Percentiles rank a stretch among this genome's conserved stretches.
Conservation (phyloP, 2,113 vertebrate genomes). For the Pogona vitticeps region DNA sequence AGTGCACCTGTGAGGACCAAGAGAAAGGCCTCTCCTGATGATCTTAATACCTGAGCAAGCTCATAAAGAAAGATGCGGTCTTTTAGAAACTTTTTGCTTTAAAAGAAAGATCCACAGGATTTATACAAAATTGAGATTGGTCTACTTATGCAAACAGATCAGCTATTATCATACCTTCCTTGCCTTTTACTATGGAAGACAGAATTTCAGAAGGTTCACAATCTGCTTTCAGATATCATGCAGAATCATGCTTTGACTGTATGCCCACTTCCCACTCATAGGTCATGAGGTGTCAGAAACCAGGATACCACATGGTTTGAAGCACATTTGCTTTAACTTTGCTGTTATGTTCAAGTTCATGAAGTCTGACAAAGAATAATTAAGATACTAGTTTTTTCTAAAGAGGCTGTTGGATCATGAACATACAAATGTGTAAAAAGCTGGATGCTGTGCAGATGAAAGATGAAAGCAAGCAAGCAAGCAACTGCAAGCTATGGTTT, state of each 20-base stretch:
- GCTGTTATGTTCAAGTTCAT: background rate
- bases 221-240: background rate
- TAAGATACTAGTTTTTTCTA: background rate
- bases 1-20: too few species aligned
- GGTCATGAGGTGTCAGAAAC: background rate
- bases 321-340: background rate
- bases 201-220: background rate
- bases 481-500: background rate
- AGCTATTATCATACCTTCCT: too few species aligned
- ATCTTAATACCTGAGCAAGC: too few species aligned
- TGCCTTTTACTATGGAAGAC: background rate
- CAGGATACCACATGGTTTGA: background rate
- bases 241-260: background rate
- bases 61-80: too few species aligned
- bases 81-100: too few species aligned
- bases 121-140: too few species aligned
- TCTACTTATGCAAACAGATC: too few species aligned
- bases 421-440: background rate
- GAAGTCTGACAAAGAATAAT: background rate
- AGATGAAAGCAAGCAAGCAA: background rate
- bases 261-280: background rate
- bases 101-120: too few species aligned
- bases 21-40: too few species aligned
- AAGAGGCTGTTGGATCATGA: background rate
- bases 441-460: background rate